Evolutionary conservation across 2,797 vertebrate genomes (phyloP), one percentile per base, ranked within the genome.

Genomic region (Buphagus erythrorhynchus): DNA sequence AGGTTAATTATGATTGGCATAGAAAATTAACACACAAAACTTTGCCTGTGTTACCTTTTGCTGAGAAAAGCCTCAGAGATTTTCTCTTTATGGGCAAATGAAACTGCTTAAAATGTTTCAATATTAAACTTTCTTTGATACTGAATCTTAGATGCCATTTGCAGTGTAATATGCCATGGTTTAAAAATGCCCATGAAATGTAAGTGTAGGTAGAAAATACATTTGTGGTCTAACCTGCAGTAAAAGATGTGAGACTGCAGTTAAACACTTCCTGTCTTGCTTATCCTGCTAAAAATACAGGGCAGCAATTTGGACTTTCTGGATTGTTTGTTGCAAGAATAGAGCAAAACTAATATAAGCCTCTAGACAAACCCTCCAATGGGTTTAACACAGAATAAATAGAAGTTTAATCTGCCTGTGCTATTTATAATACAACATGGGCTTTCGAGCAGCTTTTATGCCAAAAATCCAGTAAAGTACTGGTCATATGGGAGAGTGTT

Each of bases 1-100:
- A 94, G 86, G 69, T 95, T 96, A 96, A 90, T 76, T 82, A 35
- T 69, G 88, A 77, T 92, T 93, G 33, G 65, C 76, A 29, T 12
- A 57, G 52, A 77, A 87, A 85, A 90, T 89, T 74, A 93, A 49
- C 57, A 69, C 29, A 68, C 45, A 66, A 72, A 87, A 74, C 46
- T 49, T 91, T 93, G 76, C 54, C 54, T 75, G 25, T 81, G 66
- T 83, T 95, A 81, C 68, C 38, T 93, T 96, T 81, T 61, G 52
- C 55, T 68, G 57, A 63, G 35, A 71, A 89, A 92, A 82, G 22
- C 76, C 52, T 87, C n/a, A 75, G 86, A 87, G 63, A 65, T 87
- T 86, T 74, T 85, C 40, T 91, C 15, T 87, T 92, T 81, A 78
- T 54, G 52, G 68, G 40, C 72, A 91, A 89, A 10, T 19, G 38